These are phyloP conservation scores for Zaprionus kolodkinae DNA, from an alignment of 1,140 invertebrate species.

Conservation along the genomic window DNA sequence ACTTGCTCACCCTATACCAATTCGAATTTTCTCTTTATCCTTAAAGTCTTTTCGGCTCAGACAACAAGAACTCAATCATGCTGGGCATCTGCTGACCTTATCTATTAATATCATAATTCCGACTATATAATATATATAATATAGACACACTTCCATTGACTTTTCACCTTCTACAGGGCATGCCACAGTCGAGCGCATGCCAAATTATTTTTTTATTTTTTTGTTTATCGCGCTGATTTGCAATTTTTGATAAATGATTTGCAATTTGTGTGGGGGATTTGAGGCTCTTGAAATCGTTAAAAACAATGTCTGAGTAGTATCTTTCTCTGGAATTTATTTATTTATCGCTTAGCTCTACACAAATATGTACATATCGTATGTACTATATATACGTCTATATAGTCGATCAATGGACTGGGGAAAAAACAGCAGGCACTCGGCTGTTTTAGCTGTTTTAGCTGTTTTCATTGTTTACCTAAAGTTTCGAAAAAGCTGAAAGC, in stretches of 20 bases:
- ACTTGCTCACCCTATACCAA: too few species aligned
- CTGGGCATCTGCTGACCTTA: neutral
- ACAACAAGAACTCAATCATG: too few species aligned
- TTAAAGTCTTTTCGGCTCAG: too few species aligned
- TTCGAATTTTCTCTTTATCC: too few species aligned
- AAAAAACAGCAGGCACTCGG: neutral
- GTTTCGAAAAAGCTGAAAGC: neutral
- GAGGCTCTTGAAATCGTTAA: neutral
- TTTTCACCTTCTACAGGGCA: conserved; percentile 10
- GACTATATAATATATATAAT: too few species aligned
- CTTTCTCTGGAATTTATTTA: neutral
- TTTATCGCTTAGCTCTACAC: neutral
- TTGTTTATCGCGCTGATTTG: conserved; percentile 32
- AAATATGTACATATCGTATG: neutral
- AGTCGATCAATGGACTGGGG: conserved; percentile 1
- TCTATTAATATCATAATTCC: neutral
- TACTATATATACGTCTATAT: neutral
- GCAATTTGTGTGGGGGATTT: conserved; percentile 23
- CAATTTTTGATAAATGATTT: conserved; percentile 46
- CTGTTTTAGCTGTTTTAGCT: neutral
- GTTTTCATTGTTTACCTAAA: neutral
- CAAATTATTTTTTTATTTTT: neutral
- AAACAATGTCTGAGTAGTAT: neutral
- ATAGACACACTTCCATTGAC: neutral
- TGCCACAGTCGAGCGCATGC: neutral